A percentile compares a stretch with the other conserved stretches of the same genome.
Conservation (phyloP, 2,113 vertebrate genomes). For the Anarhynchus alexandrinus region DNA sequence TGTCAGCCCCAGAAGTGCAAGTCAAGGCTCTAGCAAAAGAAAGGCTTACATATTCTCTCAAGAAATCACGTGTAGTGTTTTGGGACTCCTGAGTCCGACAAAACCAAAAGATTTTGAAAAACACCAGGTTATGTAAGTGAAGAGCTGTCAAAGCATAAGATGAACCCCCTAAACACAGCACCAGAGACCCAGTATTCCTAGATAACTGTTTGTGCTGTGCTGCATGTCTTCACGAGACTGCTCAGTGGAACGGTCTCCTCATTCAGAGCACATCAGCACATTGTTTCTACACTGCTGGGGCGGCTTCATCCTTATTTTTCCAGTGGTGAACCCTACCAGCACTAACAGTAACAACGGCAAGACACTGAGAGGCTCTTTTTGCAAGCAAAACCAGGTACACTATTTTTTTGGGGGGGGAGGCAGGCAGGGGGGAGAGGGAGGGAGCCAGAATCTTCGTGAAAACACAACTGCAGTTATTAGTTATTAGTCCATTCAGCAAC, state of each 20-base stretch:
- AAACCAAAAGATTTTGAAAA: not conserved
- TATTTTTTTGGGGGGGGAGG: fast-evolving
- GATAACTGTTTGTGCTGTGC: not conserved
- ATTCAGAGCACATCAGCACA: not conserved
- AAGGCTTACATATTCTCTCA: not conserved
- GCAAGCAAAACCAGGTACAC: not conserved
- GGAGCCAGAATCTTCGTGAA: not conserved
- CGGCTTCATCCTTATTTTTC: not conserved
- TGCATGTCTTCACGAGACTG: not conserved
- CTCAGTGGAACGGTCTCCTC: not conserved
- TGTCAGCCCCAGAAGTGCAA: not conserved
- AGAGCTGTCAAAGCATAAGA: not conserved
- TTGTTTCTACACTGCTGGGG: not conserved
- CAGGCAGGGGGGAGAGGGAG: no score
- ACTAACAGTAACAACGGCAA: not conserved
- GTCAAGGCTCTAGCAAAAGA: not conserved
- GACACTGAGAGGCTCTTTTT: not conserved
- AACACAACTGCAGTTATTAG: not conserved
- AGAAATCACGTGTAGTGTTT: not conserved
- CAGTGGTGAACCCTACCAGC: not conserved
- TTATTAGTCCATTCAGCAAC: not conserved
- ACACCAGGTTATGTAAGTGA: not conserved
- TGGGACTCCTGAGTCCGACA: not conserved
- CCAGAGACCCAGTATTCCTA: not conserved
- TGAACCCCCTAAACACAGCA: not conserved